These are phyloP conservation scores for Enteromius afrohamiltoni DNA, from an alignment of 2,797 vertebrate genomes.

Conservation along the genomic window DNA sequence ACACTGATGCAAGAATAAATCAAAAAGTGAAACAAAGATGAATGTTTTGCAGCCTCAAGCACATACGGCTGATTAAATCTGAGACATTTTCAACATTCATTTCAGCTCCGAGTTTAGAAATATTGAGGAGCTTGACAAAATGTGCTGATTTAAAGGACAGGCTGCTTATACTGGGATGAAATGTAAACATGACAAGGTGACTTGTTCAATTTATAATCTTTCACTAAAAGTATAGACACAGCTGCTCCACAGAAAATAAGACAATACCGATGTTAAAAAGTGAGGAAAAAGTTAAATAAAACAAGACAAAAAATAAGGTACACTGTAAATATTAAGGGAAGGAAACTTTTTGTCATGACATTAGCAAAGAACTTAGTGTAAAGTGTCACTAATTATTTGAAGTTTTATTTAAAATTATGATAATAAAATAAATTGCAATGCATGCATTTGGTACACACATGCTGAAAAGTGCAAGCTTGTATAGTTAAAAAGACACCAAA, in stretches of 20 bases:
- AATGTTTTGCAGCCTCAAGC: constrained; percentile 17
- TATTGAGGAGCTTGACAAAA: constrained; percentile 6
- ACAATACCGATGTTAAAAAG: constrained; percentile 25
- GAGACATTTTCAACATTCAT: constrained; percentile 30
- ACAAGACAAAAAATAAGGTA: not conserved
- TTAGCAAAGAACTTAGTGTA: not conserved
- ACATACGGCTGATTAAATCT: constrained; percentile 22
- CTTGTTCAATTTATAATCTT: constrained; percentile 40
- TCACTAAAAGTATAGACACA: constrained; percentile 45
- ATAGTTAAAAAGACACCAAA: not conserved
- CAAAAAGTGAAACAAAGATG: constrained; percentile 12
- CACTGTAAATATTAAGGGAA: not conserved
- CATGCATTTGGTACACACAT: not conserved
- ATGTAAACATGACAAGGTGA: constrained; percentile 44
- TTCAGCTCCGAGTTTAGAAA: constrained; percentile 27
- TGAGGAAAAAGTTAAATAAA: constrained; percentile 26
- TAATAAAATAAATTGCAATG: not conserved
- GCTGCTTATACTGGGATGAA: constrained; percentile 37
- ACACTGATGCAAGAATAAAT: constrained; percentile 45
- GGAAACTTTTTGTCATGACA: constrained; percentile 2
- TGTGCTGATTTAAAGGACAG: constrained; percentile 39
- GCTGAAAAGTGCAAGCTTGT: constrained; percentile 3
- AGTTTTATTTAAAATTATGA: not conserved
- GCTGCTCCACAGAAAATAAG: constrained; percentile 41
- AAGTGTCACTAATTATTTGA: constrained; percentile 1